Percentiles rank a stretch among this genome's conserved stretches.
phyloP scores from a whole-genome alignment of 2,797 vertebrate species.

The Emydoidea blandingii region DNA sequence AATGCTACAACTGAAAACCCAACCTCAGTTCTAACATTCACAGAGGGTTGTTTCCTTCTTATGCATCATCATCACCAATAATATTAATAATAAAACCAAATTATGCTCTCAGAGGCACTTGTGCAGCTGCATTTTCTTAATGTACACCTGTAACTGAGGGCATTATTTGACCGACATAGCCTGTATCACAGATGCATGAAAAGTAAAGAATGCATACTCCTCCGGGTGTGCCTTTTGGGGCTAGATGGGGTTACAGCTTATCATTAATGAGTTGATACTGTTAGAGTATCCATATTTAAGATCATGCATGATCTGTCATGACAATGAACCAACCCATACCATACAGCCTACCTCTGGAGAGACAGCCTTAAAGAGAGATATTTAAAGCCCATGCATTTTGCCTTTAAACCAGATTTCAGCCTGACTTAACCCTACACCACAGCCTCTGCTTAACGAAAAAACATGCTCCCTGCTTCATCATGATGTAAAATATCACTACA shows the following conservation, averaged over 20 bases:
- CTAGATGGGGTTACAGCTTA: slow-evolving; percentile 2
- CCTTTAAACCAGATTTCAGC: neutral
- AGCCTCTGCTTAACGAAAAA: neutral
- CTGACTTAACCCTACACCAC: neutral
- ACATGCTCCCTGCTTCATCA: neutral
- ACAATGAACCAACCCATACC: neutral
- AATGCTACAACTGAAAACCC: neutral
- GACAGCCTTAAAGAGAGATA: neutral
- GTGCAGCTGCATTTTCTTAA: neutral
- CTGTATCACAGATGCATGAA: neutral
- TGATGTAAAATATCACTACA: accelerated
- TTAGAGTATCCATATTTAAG: neutral
- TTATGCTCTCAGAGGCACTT: slow-evolving; percentile 19
- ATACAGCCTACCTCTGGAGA: neutral
- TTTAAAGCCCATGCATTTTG: neutral
- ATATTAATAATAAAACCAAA: neutral
- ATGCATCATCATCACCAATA: neutral
- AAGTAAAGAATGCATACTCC: neutral
- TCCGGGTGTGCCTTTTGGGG: neutral
- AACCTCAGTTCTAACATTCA: neutral
- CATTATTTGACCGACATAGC: neutral
- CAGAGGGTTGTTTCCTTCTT: neutral
- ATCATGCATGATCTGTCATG: neutral
- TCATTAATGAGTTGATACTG: neutral
- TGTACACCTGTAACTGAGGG: neutral